Conservation (phyloP, 2,113 vertebrate genomes). For the Thamnophis sirtalis region DNA sequence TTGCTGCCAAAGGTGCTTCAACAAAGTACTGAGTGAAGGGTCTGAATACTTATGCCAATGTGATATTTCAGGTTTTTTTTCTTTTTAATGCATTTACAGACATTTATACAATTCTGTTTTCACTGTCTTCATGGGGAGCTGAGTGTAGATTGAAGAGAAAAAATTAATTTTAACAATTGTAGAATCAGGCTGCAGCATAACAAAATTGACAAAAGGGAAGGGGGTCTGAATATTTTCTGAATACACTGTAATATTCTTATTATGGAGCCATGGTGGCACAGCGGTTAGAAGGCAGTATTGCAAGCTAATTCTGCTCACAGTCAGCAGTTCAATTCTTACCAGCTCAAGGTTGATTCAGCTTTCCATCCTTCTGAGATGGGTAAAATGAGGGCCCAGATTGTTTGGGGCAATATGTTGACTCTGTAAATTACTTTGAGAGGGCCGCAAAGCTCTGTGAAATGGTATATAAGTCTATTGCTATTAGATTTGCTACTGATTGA, state of each 20-base stretch:
- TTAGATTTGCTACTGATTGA: not conserved
- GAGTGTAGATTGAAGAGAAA: not conserved
- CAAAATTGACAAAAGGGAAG: not conserved
- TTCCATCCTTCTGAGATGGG: not conserved
- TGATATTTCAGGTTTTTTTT: not conserved
- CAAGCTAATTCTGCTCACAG: not conserved
- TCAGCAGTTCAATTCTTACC: not conserved
- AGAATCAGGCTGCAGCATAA: not conserved
- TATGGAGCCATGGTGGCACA: not conserved
- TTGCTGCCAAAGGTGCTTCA: not conserved
- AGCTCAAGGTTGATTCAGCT: not conserved
- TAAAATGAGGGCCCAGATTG: not conserved
- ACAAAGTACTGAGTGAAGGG: not conserved
- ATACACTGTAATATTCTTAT: not conserved
- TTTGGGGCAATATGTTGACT: not conserved
- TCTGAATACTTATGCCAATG: not conserved
- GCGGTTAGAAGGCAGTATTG: not conserved
- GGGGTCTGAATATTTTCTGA: not conserved
- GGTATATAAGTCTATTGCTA: not conserved
- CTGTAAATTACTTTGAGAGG: not conserved
- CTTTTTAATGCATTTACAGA: not conserved
- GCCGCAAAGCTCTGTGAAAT: no score
- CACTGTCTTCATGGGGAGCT: not conserved
- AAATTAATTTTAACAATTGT: not conserved
- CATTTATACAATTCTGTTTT: not conserved